Evolutionary conservation across 2,113 vertebrate genomes (phyloP).

Genomic region (Galeopterus variegatus): DNA sequence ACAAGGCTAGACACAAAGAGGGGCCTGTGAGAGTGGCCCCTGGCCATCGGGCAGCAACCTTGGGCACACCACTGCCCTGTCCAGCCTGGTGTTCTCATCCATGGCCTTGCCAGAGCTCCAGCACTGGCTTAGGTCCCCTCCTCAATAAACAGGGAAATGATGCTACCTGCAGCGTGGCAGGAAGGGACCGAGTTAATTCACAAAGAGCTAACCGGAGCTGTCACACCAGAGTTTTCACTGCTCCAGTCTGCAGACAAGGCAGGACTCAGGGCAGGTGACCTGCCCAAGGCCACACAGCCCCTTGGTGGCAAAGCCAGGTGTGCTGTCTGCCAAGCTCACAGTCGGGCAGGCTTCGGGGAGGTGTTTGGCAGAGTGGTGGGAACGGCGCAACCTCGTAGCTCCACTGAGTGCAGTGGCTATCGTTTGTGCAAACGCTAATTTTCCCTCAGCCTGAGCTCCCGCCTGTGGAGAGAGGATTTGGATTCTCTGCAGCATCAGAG

Average conservation of each 20-base stretch:
- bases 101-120: not conserved
- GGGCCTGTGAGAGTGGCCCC: not conserved
- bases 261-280: not conserved
- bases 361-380: fast-evolving
- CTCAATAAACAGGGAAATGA: not conserved
- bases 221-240: fast-evolving
- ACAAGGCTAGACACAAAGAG: not conserved
- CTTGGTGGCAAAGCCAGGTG: not conserved
- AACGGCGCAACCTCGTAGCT: fast-evolving
- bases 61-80: too few relatives aligned
- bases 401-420: fast-evolving
- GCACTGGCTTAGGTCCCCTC: not conserved
- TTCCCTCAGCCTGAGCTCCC: not conserved
- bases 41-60: not conserved
- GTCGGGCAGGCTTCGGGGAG: too few relatives aligned
- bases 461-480: not conserved
- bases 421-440: fast-evolving
- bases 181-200: not conserved
- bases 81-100: too few relatives aligned
- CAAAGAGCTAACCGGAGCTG: fast-evolving
- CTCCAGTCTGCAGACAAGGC: not conserved
- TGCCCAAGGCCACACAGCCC: not conserved
- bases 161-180: not conserved
- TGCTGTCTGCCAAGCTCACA: not conserved
- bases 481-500: not conserved